These are phyloP conservation scores for Chaetodon trifasciatus DNA, from an alignment of 2,797 vertebrate species.

Conservation along the genomic window DNA sequence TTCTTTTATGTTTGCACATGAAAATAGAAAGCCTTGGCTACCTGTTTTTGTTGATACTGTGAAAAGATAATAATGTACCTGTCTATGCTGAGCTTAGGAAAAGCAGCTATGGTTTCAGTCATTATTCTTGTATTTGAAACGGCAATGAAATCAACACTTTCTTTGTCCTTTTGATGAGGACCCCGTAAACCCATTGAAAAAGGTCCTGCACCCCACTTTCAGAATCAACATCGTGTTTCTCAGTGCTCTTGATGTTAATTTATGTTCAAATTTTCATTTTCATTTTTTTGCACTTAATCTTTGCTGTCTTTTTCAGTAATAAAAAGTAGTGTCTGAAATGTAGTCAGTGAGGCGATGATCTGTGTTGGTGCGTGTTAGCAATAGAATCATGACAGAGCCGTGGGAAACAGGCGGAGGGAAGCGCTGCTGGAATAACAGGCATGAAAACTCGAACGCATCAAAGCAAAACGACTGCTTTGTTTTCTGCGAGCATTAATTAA, in stretches of 20 bases:
- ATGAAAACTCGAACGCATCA: constrained; percentile 74
- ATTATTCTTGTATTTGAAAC: constrained; percentile 12
- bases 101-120: constrained; percentile 4
- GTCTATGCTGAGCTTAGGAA: background rate
- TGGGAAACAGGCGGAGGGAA: constrained; percentile 57
- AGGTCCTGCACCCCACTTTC: background rate
- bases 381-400: constrained; percentile 63
- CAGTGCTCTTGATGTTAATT: background rate
- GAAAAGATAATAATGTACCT: background rate
- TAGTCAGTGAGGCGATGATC: constrained; percentile 8
- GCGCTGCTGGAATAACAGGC: constrained; percentile 71
- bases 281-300: background rate
- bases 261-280: background rate
- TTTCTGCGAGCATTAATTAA: constrained; percentile 82
- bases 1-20: constrained; percentile 31
- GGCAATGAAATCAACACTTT: background rate
- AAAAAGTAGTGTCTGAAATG: constrained; percentile 7
- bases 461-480: constrained; percentile 86
- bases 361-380: constrained; percentile 51
- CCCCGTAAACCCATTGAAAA: background rate
- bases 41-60: constrained; percentile 10
- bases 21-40: background rate
- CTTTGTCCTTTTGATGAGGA: background rate
- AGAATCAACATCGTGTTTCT: background rate
- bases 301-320: constrained; percentile 7